phyloP scores from a whole-genome alignment of 2,113 vertebrate species.

The Ammospiza caudacuta region DNA sequence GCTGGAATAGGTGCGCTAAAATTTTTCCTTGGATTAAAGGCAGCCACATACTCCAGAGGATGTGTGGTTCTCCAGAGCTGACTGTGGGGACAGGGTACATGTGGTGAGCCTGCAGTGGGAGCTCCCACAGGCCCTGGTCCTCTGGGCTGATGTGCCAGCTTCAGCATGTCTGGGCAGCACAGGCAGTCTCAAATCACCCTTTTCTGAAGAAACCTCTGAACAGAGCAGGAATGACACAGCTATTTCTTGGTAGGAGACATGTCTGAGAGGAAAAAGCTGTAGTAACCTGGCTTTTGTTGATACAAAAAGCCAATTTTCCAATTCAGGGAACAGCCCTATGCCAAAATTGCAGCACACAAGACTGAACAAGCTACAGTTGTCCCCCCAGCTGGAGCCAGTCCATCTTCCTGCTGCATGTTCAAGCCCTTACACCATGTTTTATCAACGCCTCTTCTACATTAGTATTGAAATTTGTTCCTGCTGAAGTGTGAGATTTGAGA shows the following conservation, averaged over 20 bases:
- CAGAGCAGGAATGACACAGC: neutral
- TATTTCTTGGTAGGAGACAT: neutral
- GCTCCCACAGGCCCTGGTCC: rapidly evolving
- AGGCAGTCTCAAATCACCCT: neutral
- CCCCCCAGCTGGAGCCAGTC: neutral
- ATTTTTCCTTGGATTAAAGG: neutral
- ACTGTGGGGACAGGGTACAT: rapidly evolving
- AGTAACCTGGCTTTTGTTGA: neutral
- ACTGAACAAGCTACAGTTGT: neutral
- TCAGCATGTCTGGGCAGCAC: rapidly evolving
- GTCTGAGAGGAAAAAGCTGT: neutral
- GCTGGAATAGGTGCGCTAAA: neutral
- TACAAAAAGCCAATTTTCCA: neutral
- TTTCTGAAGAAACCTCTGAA: neutral
- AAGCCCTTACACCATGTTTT: neutral
- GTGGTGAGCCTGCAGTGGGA: neutral
- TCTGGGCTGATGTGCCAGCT: neutral
- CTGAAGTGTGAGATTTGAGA: neutral
- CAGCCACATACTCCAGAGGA: neutral
- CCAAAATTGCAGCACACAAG: neutral
- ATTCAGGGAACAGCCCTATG: neutral
- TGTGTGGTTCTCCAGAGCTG: neutral
- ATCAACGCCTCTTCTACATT: neutral
- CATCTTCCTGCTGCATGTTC: rapidly evolving
- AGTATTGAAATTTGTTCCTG: neutral